Evolutionary conservation across 2,113 vertebrate genomes (phyloP).

Genomic region (Zosterops japonicus): DNA sequence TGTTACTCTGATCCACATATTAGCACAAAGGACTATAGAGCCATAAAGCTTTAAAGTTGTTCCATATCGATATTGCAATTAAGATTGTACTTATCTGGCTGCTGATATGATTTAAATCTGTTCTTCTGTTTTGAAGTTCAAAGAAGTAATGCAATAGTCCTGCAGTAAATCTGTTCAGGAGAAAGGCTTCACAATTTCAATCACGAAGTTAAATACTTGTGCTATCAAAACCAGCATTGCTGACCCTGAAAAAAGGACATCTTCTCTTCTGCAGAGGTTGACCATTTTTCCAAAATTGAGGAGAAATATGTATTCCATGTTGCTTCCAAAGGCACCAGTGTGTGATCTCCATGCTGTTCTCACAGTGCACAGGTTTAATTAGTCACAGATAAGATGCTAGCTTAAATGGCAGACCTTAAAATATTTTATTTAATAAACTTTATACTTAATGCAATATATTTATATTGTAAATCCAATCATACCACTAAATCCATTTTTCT

Average conservation of each 20-base stretch:
- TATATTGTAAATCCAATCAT: background rate
- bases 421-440: background rate
- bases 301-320: background rate
- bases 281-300: background rate
- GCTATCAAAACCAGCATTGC: background rate
- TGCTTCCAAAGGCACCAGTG: background rate
- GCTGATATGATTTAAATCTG: background rate
- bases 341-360: background rate
- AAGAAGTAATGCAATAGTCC: background rate
- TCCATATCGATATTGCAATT: background rate
- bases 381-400: background rate
- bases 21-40: background rate
- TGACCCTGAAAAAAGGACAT: background rate
- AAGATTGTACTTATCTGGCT: background rate
- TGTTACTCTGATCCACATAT: background rate
- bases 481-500: background rate
- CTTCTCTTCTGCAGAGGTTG: background rate
- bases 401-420: background rate
- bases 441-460: background rate
- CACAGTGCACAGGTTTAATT: background rate
- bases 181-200: background rate
- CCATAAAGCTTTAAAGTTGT: background rate
- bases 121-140: background rate
- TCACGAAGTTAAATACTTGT: background rate
- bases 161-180: background rate